A percentile compares a stretch with the other conserved stretches of the same genome.
Evolutionary conservation across 2,888 invertebrate genomes (phyloP).

Genomic region (Lutraria lutraria): DNA sequence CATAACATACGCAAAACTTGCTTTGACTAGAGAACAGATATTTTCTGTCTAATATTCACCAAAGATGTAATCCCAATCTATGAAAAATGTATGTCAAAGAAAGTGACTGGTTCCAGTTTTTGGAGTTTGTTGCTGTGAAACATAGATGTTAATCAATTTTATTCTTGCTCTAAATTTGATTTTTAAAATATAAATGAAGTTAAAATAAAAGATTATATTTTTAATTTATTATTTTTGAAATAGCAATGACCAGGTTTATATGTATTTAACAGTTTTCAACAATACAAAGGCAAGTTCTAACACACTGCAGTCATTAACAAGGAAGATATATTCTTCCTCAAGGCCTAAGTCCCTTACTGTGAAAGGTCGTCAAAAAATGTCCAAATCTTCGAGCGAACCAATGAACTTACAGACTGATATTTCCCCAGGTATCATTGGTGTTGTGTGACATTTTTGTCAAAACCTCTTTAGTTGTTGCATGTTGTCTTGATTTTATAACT

Average conservation of each 20-base stretch:
- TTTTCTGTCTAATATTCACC: no score
- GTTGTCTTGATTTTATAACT: neutral
- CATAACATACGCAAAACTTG: no score
- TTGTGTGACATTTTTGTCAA: constrained; percentile 42
- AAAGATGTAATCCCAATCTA: no score
- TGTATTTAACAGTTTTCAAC: constrained; percentile 14
- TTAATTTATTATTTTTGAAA: no score
- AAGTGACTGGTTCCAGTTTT: no score
- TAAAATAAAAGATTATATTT: no score
- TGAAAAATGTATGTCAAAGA: no score
- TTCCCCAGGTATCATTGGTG: constrained; percentile 81
- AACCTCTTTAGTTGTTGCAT: constrained; percentile 15
- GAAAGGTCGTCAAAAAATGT: constrained; percentile 77
- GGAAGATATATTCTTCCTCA: constrained; percentile 75
- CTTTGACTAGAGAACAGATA: no score
- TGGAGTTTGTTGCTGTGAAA: no score
- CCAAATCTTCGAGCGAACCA: constrained; percentile 85
- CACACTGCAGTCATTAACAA: constrained; percentile 58
- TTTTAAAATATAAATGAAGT: no score
- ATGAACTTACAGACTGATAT: constrained; percentile 86
- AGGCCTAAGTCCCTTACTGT: constrained; percentile 82
- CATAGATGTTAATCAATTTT: no score
- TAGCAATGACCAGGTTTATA: neutral
- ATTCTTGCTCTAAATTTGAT: no score
- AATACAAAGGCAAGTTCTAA: constrained; percentile 32